Base-by-base conservation (phyloP, 30 jellyfish, hydroid and myxozoan species). In the Haliclystus octoradiatus region DNA sequence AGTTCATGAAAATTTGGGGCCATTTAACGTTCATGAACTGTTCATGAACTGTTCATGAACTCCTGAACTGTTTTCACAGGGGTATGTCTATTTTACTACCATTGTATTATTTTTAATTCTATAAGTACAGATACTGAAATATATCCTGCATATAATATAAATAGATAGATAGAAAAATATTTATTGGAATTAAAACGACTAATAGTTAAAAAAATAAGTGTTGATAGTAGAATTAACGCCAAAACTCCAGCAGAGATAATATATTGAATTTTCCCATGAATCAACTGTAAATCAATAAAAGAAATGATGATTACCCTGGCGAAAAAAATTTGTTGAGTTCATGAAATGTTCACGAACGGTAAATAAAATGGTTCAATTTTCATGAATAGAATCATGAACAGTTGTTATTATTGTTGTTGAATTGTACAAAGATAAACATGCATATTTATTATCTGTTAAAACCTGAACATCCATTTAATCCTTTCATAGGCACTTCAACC, bases 211-310 rank as follows among this genome's bases (percentile, higher is more conserved):
- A 85, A 0, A 7, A 78, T 63, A 68, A 85, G 32, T 24, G 96
- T 82, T 3, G 91, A 29, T 4, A 85, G 24, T 23, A 85, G 66
- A 34, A 90, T 78, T 14, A 71, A 50, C 12, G 76, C 94, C 34
- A 85, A 85, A 33, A 85, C 72, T 28, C 83, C 34, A 9, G 96
- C 94, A 7, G 96, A 85, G 23, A 85, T 49, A n/a, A 85, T 85
- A 81, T 85, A 85, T 35, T 85, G 96, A 50, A 68, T 27, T 47
- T 69, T 69, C 12, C 96, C 96, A 66, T 83, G 96, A 33, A 85
- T 85, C 28, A 85, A 65, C 96, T 85, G 63, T 3, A 53, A 34
- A 52, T 2, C 12, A 49, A 63, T 27, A 66, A 28, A 65, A n/a
- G 28, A 28, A 33, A 62, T 33, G n/a, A n/a, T n/a, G n/a, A n/a